Percentiles rank a stretch among this genome's conserved stretches.
These are phyloP conservation scores for Acanthurus tractus DNA, from an alignment of 2,797 vertebrate species.

Conservation along the genomic window DNA sequence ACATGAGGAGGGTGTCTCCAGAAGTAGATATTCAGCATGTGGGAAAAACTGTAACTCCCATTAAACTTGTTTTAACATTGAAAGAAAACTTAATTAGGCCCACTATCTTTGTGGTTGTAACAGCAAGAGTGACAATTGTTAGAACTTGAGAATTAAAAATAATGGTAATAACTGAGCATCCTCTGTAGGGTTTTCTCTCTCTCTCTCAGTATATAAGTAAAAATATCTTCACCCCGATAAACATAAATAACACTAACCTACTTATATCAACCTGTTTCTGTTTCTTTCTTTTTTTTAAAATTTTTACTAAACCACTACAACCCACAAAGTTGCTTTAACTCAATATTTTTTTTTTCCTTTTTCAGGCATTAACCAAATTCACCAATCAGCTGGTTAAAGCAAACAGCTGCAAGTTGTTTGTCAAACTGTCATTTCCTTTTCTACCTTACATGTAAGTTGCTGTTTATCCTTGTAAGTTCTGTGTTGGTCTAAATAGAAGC, in stretches of 20 bases:
- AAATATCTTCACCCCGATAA: no score
- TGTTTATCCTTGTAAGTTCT: slow-evolving; percentile 8
- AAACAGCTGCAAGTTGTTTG: slow-evolving; percentile 5
- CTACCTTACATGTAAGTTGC: background rate
- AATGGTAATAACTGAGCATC: no score
- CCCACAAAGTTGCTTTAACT: background rate
- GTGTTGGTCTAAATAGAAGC: slow-evolving; percentile 17
- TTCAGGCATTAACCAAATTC: background rate
- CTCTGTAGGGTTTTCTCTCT: no score
- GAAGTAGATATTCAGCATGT: slow-evolving; percentile 21
- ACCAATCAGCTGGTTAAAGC: background rate
- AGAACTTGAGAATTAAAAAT: no score
- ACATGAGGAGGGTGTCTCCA: background rate
- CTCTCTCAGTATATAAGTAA: no score
- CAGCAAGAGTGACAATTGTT: background rate
- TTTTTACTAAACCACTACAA: background rate
- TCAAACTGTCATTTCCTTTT: background rate
- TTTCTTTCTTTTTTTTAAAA: no score
- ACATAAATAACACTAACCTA: no score
- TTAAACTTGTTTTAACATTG: background rate
- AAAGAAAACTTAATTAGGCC: background rate
- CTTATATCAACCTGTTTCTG: no score
- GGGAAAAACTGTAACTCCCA: background rate
- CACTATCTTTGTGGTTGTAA: background rate
- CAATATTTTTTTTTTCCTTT: background rate